Conservation (phyloP, 2,888 invertebrate genomes). For the Parnassius mnemosyne region DNA sequence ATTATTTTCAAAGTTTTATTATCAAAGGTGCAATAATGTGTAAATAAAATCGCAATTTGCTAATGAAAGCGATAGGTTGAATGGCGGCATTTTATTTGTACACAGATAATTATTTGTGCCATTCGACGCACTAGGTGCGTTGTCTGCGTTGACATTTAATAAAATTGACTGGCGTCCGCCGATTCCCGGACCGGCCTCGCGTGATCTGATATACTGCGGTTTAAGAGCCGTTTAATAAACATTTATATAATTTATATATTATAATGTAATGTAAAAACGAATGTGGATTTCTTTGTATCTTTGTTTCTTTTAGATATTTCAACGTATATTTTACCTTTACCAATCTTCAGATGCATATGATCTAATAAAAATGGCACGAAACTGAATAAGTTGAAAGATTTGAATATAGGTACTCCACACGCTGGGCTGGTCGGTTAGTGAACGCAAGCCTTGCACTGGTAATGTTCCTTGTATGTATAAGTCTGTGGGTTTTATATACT, state of each 20-base stretch:
- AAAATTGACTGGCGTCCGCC: constrained; percentile 59
- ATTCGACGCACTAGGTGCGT: constrained; percentile 41
- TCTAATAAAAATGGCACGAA: too few species aligned
- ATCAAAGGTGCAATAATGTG: too few species aligned
- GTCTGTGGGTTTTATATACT: too few species aligned
- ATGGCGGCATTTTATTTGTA: constrained; percentile 42
- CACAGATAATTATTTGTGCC: constrained; percentile 53
- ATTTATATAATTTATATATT: constrained; percentile 2
- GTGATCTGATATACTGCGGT: constrained; percentile 14
- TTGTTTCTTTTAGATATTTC: background rate
- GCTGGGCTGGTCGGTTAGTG: too few species aligned
- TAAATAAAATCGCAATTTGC: constrained; percentile 1
- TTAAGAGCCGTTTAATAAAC: constrained; percentile 10
- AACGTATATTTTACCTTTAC: background rate
- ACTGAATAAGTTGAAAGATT: too few species aligned
- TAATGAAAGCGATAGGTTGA: constrained; percentile 13
- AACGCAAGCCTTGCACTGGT: too few species aligned
- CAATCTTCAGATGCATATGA: too few species aligned
- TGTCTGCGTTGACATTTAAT: constrained; percentile 68
- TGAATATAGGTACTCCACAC: too few species aligned
- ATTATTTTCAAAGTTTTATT: too few species aligned
- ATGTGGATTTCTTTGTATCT: background rate
- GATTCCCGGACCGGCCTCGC: constrained; percentile 21
- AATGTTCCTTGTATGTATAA: too few species aligned
- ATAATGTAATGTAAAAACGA: constrained; percentile 6